Conservation (phyloP, 2,797 vertebrate species). For the Myioborus miniatus region DNA sequence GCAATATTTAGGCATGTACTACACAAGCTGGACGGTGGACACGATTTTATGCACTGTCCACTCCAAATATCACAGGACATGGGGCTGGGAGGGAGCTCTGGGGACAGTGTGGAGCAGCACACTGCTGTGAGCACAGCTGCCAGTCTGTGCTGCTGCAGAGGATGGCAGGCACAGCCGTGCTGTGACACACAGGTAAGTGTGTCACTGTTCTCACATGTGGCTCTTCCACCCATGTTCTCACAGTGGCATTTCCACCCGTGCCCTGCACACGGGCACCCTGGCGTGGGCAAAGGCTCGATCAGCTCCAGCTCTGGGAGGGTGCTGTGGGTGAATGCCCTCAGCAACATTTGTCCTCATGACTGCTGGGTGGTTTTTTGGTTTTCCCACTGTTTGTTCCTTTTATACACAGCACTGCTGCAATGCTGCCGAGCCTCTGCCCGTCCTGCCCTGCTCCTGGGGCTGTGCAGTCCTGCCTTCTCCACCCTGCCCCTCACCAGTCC, state of each 20-base stretch:
- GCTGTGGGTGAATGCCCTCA: not conserved
- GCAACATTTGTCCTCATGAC: not conserved
- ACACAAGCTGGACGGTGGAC: not conserved
- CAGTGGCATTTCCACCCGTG: not conserved
- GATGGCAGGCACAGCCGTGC: not conserved
- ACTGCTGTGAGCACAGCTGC: not conserved
- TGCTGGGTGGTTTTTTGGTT: not conserved
- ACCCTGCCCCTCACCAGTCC: not conserved
- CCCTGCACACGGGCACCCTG: not conserved
- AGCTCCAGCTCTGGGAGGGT: not conserved
- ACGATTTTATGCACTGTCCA: not conserved
- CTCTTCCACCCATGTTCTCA: not conserved
- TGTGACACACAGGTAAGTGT: not conserved
- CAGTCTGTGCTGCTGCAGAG: not conserved
- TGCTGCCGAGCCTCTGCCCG: not conserved
- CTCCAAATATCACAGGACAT: not conserved
- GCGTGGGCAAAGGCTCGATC: not conserved
- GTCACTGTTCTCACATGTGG: not conserved
- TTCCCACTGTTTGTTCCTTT: not conserved
- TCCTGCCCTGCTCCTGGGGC: not conserved
- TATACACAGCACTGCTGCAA: rapidly evolving
- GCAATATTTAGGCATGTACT: not conserved
- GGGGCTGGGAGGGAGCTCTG: not conserved
- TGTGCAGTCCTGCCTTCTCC: not conserved
- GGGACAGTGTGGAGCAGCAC: not conserved